These are phyloP conservation scores for Andrena bicolor DNA, from an alignment of 2,888 invertebrate genomes.

Conservation along the genomic window DNA sequence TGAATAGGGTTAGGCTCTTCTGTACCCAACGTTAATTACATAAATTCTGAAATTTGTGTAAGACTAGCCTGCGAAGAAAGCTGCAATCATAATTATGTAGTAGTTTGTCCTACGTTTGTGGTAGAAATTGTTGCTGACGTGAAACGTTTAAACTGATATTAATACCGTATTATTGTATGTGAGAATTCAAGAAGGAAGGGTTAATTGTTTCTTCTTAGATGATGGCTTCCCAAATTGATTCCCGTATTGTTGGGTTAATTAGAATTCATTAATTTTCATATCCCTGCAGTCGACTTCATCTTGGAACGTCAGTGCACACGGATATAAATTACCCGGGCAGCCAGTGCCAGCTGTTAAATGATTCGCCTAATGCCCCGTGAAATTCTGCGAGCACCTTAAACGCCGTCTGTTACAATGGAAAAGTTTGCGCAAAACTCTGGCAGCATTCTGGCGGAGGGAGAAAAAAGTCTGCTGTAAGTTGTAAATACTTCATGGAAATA, in stretches of 20 bases:
- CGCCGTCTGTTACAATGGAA: constrained; percentile 29
- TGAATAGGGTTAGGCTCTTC: too few species aligned
- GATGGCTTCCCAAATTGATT: constrained; percentile 25
- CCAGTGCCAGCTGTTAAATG: constrained; percentile 76
- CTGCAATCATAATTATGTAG: constrained; percentile 26
- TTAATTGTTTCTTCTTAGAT: background rate
- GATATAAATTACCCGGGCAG: constrained; percentile 76
- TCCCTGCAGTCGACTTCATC: constrained; percentile 47
- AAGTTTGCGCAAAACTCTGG: constrained; percentile 40
- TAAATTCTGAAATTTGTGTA: background rate
- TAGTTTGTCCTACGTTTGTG: constrained; percentile 1
- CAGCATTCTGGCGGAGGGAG: background rate
- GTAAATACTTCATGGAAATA: constrained; percentile 10
- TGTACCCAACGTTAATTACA: background rate
- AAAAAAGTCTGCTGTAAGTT: constrained; percentile 7
- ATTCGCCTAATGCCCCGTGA: constrained; percentile 77
- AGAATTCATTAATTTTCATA: constrained; percentile 80
- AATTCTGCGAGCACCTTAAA: constrained; percentile 56
- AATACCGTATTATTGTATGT: constrained; percentile 16
- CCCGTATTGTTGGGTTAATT: constrained; percentile 80
- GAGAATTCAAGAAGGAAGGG: background rate
- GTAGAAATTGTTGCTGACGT: constrained; percentile 1
- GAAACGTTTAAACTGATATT: constrained; percentile 16
- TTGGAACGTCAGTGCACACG: constrained; percentile 55
- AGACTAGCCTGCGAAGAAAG: background rate